Evolutionary conservation across 2,113 vertebrate species (phyloP).

Genomic region (Eleginops maclovinus): DNA sequence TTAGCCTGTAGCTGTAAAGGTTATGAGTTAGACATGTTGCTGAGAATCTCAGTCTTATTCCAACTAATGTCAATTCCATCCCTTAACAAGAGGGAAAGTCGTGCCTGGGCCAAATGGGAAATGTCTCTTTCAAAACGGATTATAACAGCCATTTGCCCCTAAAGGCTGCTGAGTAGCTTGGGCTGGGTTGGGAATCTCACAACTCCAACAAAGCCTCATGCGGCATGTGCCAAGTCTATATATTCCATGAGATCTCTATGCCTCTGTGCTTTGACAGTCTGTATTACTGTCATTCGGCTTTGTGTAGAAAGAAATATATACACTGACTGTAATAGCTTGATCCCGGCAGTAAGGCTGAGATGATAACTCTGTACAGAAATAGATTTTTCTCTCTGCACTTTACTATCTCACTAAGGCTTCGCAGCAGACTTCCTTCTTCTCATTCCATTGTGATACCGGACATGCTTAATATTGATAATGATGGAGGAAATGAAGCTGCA

Average conservation of each 20-base stretch:
- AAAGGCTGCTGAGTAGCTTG: slow-evolving; percentile 63
- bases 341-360: slow-evolving; percentile 51
- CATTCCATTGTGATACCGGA: slow-evolving; percentile 17
- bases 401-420: slow-evolving; percentile 30
- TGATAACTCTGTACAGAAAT: slow-evolving; percentile 57
- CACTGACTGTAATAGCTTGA: slow-evolving; percentile 55
- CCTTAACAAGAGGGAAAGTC: slow-evolving; percentile 44
- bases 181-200: slow-evolving; percentile 58
- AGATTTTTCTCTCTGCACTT: slow-evolving; percentile 52
- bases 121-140: slow-evolving; percentile 79
- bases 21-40: slow-evolving; percentile 60
- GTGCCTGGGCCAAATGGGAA: slow-evolving; percentile 63
- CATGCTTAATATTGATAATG: slow-evolving; percentile 44
- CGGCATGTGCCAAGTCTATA: slow-evolving; percentile 65
- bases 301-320: slow-evolving; percentile 54
- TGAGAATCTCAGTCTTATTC: slow-evolving; percentile 51
- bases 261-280: slow-evolving; percentile 62
- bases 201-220: slow-evolving; percentile 60
- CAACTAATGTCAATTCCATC: slow-evolving; percentile 54
- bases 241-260: slow-evolving; percentile 67
- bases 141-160: slow-evolving; percentile 70
- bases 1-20: slow-evolving; percentile 48
- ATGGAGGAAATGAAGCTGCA: slow-evolving; percentile 16
- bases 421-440: slow-evolving; percentile 19
- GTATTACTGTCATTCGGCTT: slow-evolving; percentile 60